These are phyloP conservation scores for Megastigmus dorsalis DNA, from an alignment of 2,888 invertebrate genomes.

Conservation along the genomic window DNA sequence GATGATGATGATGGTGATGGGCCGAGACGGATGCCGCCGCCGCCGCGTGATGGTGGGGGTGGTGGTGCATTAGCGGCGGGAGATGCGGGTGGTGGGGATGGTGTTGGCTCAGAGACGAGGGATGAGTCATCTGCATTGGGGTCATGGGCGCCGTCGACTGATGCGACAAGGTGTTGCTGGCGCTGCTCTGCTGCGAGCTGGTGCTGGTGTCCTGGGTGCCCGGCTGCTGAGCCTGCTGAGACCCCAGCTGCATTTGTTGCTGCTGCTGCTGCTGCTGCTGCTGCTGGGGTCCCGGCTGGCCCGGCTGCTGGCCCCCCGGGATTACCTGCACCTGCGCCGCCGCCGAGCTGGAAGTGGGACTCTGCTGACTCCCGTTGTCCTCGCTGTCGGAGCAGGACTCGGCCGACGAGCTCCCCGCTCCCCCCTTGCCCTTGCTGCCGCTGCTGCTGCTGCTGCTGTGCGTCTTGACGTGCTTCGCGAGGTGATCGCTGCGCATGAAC, in stretches of 20 bases:
- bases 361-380: conserved; percentile 80
- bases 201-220: conserved; percentile 68
- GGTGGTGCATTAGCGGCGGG: conserved; percentile 78
- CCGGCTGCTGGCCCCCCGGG: conserved; percentile 61
- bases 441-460: conserved; percentile 84
- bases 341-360: conserved; percentile 74
- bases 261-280: conserved; percentile 64
- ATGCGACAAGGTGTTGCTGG: conserved; percentile 69
- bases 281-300: conserved; percentile 60
- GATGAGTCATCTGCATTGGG: conserved; percentile 75
- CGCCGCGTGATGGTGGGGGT: conserved; percentile 72
- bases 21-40: conserved; percentile 67
- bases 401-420: conserved; percentile 79
- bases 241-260: conserved; percentile 63
- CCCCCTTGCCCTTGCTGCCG: conserved; percentile 80
- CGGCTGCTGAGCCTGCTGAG: conserved; percentile 67
- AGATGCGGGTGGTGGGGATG: conserved; percentile 79
- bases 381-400: conserved; percentile 93
- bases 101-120: conserved; percentile 78
- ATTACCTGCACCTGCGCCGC: conserved; percentile 66
- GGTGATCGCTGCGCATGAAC: conserved; percentile 98
- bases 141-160: conserved; percentile 77
- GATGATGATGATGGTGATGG: conserved; percentile 68
- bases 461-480: conserved; percentile 97
- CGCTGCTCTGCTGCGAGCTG: conserved; percentile 67